A percentile compares a stretch with the other conserved stretches of the same genome.
Evolutionary conservation across 2,113 vertebrate species (phyloP).

Genomic region (Stercorarius parasiticus): DNA sequence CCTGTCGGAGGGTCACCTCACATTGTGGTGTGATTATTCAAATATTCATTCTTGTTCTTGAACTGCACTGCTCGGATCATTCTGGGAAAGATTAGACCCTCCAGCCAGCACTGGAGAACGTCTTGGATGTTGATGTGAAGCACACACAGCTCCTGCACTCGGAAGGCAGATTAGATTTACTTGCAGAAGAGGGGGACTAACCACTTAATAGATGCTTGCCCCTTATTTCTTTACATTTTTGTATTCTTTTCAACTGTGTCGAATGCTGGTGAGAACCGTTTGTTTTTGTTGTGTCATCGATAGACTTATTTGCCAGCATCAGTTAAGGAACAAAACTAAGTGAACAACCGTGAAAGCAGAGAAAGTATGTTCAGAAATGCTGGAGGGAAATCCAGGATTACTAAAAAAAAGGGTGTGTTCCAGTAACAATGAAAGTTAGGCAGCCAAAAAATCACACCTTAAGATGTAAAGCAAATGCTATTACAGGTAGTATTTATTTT

Average conservation of each 20-base stretch:
- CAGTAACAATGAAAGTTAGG: not conserved
- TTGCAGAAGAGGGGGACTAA: conserved; percentile 8
- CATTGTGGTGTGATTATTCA: conserved; percentile 82
- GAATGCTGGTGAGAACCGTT: not conserved
- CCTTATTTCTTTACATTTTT: not conserved
- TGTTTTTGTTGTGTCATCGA: not conserved
- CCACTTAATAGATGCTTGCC: not conserved
- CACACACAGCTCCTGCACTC: not conserved
- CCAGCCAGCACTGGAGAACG: conserved; percentile 55
- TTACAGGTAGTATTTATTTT: not conserved
- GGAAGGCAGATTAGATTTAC: conserved; percentile 54
- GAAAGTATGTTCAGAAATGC: not conserved
- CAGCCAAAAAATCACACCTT: not conserved
- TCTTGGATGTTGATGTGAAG: conserved; percentile 61
- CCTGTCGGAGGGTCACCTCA: conserved; percentile 80
- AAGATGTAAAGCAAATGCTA: not conserved
- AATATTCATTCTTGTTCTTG: conserved; percentile 78
- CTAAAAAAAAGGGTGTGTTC: not conserved
- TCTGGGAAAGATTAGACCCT: conserved; percentile 74
- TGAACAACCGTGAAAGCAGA: not conserved
- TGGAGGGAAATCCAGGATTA: not conserved
- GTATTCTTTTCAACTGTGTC: not conserved
- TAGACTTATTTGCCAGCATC: not conserved
- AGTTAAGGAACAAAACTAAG: not conserved
- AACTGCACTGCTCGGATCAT: conserved; percentile 67